A percentile compares a stretch with the other conserved stretches of the same genome.
phyloP scores from a whole-genome alignment of 2,888 invertebrate genomes.

The Sesia bembeciformis region DNA sequence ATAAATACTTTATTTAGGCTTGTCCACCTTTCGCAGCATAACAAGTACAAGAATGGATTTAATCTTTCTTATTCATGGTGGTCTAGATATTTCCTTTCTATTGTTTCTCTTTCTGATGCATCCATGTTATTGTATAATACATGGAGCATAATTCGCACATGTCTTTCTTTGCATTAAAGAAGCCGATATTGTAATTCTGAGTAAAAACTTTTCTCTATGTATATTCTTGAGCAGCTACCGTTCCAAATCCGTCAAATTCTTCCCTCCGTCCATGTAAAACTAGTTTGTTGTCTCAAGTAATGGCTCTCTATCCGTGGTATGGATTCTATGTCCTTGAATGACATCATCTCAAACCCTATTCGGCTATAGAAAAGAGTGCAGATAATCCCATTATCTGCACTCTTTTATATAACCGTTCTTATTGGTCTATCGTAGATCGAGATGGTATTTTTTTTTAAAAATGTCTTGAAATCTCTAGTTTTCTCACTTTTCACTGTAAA shows the following conservation, averaged over 20 bases:
- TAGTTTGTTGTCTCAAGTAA: conserved; percentile 4
- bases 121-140: too few species aligned
- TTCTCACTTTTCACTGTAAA: not conserved
- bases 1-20: too few species aligned
- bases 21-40: too few species aligned
- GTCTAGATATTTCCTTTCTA: too few species aligned
- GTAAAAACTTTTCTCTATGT: too few species aligned
- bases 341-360: not conserved
- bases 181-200: too few species aligned
- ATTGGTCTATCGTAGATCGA: not conserved
- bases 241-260: conserved; percentile 4
- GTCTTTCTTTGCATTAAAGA: too few species aligned
- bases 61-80: too few species aligned
- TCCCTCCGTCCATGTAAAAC: conserved; percentile 6
- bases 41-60: too few species aligned
- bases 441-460: not conserved
- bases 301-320: conserved; percentile 4
- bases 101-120: too few species aligned
- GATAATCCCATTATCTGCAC: not conserved
- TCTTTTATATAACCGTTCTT: not conserved
- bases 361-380: not conserved
- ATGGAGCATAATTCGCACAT: too few species aligned
- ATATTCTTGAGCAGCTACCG: too few species aligned
- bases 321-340: conserved; percentile 1
- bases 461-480: not conserved